Evolutionary conservation across 2,888 invertebrate species (phyloP).

Genomic region (Netelia virgata): DNA sequence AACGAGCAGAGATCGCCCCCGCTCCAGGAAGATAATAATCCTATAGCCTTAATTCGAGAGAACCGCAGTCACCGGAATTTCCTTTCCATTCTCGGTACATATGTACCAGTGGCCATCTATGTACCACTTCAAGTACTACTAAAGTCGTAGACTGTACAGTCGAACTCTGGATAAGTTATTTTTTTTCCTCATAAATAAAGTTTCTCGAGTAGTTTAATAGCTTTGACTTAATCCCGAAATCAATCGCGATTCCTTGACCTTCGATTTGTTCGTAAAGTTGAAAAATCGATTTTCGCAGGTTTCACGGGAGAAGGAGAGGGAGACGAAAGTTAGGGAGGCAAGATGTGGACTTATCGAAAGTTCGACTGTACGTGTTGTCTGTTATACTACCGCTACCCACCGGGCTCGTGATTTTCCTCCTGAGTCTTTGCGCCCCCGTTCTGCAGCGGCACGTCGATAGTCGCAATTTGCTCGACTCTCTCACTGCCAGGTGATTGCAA

Average conservation of each 20-base stretch:
- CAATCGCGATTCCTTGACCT: too few relatives aligned
- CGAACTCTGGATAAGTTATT: background rate
- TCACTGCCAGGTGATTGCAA: constrained; percentile 80
- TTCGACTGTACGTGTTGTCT: background rate
- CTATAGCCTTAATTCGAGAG: constrained; percentile 41
- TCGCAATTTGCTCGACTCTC: constrained; percentile 82
- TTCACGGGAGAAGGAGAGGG: too few relatives aligned
- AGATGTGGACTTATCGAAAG: background rate
- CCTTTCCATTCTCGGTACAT: constrained; percentile 15
- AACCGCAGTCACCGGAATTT: constrained; percentile 33
- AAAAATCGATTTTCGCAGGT: too few relatives aligned
- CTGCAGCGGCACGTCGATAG: constrained; percentile 83
- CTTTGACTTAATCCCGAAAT: too few relatives aligned
- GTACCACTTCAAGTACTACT: background rate
- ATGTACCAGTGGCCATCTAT: constrained; percentile 1
- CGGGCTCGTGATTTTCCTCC: constrained; percentile 82
- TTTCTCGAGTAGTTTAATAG: background rate
- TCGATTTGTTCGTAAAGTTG: too few relatives aligned
- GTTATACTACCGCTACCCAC: constrained; percentile 75
- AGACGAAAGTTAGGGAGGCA: too few relatives aligned
- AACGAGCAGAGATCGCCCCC: constrained; percentile 28
- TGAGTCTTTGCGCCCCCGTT: constrained; percentile 84
- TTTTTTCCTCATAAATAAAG: background rate
- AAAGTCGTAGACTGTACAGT: background rate
- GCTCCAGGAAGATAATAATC: constrained; percentile 27